Base-by-base conservation (phyloP, 2,797 vertebrate species). In the Ambastaia sidthimunki region DNA sequence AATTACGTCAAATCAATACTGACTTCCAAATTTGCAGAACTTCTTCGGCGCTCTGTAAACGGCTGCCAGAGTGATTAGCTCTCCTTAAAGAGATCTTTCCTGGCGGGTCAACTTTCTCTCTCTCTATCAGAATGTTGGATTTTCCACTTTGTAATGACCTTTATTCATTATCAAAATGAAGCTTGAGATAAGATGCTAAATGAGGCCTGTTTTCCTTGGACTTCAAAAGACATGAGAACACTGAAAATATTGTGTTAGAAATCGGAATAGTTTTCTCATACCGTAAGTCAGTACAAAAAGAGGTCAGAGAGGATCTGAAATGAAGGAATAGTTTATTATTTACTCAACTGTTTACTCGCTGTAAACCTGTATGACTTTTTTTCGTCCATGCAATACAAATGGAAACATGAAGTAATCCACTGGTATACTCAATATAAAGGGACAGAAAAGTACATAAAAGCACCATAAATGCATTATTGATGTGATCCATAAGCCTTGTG, bases 1-100 rank as follows among this genome's bases (percentile, higher is more conserved):
- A 75, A 79, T 69, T 78, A 71, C 67, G 65, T 69, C 65, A 72
- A 73, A 80, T 78, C 63, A 63, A 59, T 76, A 76, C 65, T 66
- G 78, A 81, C 74, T 71, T 81, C 68, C 57, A 67, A 59, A 50
- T 78, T 76, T 78, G 78, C 76, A 62, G 52, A 25, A 54, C 70
- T 74, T 69, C 70, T 5, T 63, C 48, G 28, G 74, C 34, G 59
- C 76, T 75, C 72, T 4, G 21, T 70, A 54, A 63, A 66, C 11
- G 78, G 34, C 25, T 74, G 74, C 71, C 60, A 69, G 44, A 62
- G 71, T 59, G 55, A 66, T 78, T 76, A 76, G 77, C 72, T 71
- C 52, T 73, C 28, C 59, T 62, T 50, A 23, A 37, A 34, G 48
- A 50, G 76, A 73, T 54, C 60, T 82, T 74, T 72, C 55, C 65